Evolutionary conservation across 2,888 invertebrate species (phyloP), one percentile per base, ranked within the genome.

Genomic region (Stramonita haemastoma): DNA sequence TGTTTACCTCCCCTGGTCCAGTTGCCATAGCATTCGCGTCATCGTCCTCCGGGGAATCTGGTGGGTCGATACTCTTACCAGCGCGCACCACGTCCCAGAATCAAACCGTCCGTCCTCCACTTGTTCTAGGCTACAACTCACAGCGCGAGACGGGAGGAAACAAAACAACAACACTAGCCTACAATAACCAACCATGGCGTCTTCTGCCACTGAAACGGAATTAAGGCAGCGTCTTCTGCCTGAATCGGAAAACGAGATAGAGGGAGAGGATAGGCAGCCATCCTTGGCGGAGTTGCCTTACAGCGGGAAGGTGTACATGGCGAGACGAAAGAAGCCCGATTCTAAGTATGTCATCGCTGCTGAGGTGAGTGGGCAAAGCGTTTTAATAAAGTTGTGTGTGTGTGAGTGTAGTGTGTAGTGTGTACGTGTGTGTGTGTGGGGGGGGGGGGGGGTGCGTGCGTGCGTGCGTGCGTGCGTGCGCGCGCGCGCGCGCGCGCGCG

Each of bases 291-390:
- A 93, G 88, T 88, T 96, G 29, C 96, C 96, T 0, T 96, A 96
- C 92, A 96, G 96, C 19, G 96, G 96, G 0, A 96, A 95, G 92
- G 96, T 96, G 6, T 96, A 95, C 90, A 91, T 96, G 32, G 96
- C 96, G 0, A 93, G 96, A 84, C 94, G 94, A 90, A 96, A 96
- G 93, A 96, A 96, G 90, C 94, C 96, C 0, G 96, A 96, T 90
- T 93, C 96, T 8, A 89, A 92, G 88, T 93, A 94, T 90, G 91
- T 95, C 26, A 92, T 92, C 83, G 89, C 93, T 34, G 81, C 94
- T 19, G 96, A 96, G 95, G 95, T 95, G 91, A 92, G 91, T 34
- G 66, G 66, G 60, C 17, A 17, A 17, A 17, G 60, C 13, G 60
- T 60, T 60, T 8, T 60, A 17, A 15, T 17, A 60, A 60, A 17